These are phyloP conservation scores for Sminthopsis crassicaudata DNA, from an alignment of 2,113 vertebrate genomes.

Conservation along the genomic window DNA sequence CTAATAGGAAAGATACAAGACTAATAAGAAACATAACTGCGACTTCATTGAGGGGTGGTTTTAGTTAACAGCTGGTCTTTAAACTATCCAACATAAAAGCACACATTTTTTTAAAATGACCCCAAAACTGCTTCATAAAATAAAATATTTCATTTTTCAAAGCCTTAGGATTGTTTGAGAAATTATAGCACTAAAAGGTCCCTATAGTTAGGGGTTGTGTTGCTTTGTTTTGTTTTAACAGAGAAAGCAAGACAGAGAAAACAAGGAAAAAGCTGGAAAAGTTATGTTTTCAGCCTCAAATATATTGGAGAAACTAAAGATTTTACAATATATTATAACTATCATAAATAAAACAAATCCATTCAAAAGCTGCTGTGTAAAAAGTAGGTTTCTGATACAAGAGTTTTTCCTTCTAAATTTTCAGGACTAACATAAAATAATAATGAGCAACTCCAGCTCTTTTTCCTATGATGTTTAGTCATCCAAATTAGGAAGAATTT, in stretches of 20 bases:
- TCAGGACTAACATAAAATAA: conserved; percentile 66
- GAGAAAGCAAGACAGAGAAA: conserved; percentile 71
- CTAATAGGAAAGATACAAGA: conserved; percentile 87
- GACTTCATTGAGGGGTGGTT: conserved; percentile 84
- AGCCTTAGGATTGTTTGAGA: conserved; percentile 82
- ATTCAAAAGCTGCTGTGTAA: conserved; percentile 62
- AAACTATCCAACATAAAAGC: conserved; percentile 88
- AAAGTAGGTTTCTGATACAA: conserved; percentile 60
- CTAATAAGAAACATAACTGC: conserved; percentile 87
- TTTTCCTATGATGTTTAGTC: conserved; percentile 30
- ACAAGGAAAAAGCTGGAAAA: not conserved
- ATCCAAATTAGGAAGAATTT: not conserved
- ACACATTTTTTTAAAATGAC: conserved; percentile 84
- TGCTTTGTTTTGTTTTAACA: conserved; percentile 51
- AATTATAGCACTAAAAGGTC: conserved; percentile 76
- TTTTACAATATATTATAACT: conserved; percentile 75
- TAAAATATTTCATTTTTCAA: conserved; percentile 83
- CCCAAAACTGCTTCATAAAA: conserved; percentile 87
- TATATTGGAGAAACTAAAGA: conserved; percentile 80
- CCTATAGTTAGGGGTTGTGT: conserved; percentile 57
- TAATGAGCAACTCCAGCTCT: conserved; percentile 45
- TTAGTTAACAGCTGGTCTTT: conserved; percentile 88
- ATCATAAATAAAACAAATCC: conserved; percentile 80
- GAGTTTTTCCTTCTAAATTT: conserved; percentile 67
- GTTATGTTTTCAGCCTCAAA: conserved; percentile 81